phyloP scores from a whole-genome alignment of 2,888 invertebrate species.

The Dioctria linearis region DNA sequence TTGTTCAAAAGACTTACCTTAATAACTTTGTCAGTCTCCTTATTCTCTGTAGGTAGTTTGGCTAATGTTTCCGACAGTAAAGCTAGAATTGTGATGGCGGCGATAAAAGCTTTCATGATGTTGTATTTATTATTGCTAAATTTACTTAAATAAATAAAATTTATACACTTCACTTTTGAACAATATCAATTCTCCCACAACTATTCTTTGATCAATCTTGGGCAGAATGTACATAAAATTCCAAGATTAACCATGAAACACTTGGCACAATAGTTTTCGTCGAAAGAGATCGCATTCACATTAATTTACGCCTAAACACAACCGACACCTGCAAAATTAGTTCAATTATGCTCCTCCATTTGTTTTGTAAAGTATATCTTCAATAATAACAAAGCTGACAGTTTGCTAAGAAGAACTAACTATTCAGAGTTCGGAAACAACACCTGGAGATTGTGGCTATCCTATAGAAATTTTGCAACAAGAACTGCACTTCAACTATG shows the following conservation, averaged over 20 bases:
- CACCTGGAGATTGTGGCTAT: neutral
- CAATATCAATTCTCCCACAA: no score
- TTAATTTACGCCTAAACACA: slow-evolving; percentile 1
- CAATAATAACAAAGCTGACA: slow-evolving; percentile 18
- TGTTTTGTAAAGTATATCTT: slow-evolving; percentile 12
- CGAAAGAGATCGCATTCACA: slow-evolving; percentile 14
- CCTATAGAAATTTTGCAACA: neutral
- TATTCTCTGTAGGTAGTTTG: slow-evolving; percentile 8
- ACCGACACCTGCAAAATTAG: slow-evolving; percentile 40
- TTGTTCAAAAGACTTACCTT: slow-evolving; percentile 42
- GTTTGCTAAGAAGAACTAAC: neutral
- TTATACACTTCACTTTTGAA: slow-evolving; percentile 26
- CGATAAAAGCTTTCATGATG: slow-evolving; percentile 39
- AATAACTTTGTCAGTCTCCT: slow-evolving; percentile 40
- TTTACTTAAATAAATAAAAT: neutral
- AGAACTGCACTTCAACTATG: neutral
- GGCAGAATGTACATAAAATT: no score
- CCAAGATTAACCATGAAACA: no score
- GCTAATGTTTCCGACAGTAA: slow-evolving; percentile 40
- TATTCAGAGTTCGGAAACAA: slow-evolving; percentile 1
- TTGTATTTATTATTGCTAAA: neutral
- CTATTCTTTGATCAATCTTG: no score
- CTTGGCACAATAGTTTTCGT: neutral
- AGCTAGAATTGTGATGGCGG: slow-evolving; percentile 6
- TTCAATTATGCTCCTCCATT: slow-evolving; percentile 45